phyloP scores from a whole-genome alignment of 2,113 vertebrate genomes.

The Eira barbara region DNA sequence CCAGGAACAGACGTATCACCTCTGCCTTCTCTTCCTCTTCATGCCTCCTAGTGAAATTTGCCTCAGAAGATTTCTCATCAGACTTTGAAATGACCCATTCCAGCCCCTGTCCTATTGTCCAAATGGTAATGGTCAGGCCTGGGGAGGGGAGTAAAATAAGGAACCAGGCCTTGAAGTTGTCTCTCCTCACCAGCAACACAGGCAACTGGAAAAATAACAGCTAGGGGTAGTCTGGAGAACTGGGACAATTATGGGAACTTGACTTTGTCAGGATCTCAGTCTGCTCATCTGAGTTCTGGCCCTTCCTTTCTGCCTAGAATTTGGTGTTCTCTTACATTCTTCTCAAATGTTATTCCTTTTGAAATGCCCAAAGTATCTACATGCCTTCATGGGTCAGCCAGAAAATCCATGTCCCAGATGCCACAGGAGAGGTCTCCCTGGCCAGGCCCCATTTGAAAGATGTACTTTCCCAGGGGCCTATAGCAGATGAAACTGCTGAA shows the following conservation, averaged over 20 bases:
- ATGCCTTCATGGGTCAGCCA: neutral
- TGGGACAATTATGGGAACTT: neutral
- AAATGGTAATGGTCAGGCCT: neutral
- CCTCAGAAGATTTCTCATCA: constrained; percentile 13
- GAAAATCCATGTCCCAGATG: neutral
- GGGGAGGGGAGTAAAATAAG: neutral
- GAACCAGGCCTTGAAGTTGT: neutral
- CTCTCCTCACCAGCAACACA: neutral
- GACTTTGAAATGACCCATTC: constrained; percentile 18
- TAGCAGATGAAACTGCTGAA: neutral
- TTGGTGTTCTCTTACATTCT: neutral
- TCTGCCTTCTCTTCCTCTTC: neutral
- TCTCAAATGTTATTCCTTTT: neutral
- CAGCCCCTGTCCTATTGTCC: neutral
- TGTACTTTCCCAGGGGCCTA: neutral
- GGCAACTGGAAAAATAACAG: neutral
- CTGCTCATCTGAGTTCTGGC: neutral
- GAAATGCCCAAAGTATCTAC: neutral
- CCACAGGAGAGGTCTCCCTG: neutral
- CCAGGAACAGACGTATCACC: neutral
- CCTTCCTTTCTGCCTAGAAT: neutral
- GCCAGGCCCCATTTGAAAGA: neutral
- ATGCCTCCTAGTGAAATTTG: neutral
- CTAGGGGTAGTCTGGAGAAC: neutral
- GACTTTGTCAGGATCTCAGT: neutral